Evolutionary conservation across 1,140 invertebrate species (phyloP).

Genomic region (Acyrthosiphon pisum): DNA sequence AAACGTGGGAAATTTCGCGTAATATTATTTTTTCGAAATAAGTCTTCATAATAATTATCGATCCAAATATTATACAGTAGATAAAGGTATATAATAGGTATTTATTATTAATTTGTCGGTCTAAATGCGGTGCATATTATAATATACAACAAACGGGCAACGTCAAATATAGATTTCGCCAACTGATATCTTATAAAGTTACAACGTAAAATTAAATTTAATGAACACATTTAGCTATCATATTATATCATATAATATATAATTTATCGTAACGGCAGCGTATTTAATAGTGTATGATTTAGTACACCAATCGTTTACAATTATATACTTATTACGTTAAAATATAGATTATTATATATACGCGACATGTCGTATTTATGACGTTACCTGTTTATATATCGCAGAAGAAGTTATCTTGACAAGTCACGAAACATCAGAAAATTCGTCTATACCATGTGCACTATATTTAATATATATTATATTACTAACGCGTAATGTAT

Average conservation of each 20-base stretch:
- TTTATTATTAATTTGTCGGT: not conserved
- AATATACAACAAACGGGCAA: not conserved
- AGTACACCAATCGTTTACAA: not conserved
- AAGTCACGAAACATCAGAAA: slow-evolving; percentile 24
- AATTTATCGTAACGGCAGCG: not conserved
- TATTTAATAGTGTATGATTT: not conserved
- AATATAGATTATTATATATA: not conserved
- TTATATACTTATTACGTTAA: not conserved
- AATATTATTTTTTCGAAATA: not conserved
- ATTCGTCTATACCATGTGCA: not conserved
- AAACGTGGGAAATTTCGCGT: not conserved
- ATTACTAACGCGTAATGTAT: not conserved
- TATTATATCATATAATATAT: not conserved
- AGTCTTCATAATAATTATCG: not conserved
- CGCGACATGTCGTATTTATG: not conserved
- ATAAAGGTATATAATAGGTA: no score
- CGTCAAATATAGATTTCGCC: not conserved
- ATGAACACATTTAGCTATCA: not conserved
- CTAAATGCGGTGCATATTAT: not conserved
- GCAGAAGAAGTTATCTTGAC: not conserved
- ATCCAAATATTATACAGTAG: not conserved
- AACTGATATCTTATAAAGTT: not conserved
- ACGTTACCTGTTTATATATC: not conserved
- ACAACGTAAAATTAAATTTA: slow-evolving; percentile 10
- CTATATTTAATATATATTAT: not conserved